Evolutionary conservation across 2,888 invertebrate genomes (phyloP).

Genomic region (Orchestes rusci): DNA sequence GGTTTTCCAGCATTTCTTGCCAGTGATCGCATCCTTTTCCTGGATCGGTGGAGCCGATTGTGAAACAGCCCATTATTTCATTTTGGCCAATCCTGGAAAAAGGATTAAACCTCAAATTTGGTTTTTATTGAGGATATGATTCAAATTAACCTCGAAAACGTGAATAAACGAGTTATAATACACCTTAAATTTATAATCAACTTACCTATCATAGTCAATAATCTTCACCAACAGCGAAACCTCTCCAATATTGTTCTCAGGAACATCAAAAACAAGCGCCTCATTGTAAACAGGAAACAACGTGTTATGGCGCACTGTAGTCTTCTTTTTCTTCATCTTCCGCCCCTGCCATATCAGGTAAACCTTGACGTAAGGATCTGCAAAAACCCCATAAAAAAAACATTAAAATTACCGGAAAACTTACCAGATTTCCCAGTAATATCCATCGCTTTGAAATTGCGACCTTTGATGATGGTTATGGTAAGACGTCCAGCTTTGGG

Average conservation of each 20-base stretch:
- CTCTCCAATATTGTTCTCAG: conserved; percentile 72
- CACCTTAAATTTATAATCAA: too few relatives aligned
- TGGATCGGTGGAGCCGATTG: conserved; percentile 68
- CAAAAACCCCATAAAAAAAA: background rate
- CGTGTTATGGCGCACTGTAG: conserved; percentile 81
- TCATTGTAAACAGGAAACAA: conserved; percentile 89
- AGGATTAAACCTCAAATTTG: too few relatives aligned
- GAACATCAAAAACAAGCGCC: conserved; percentile 86
- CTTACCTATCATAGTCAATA: conserved; percentile 81
- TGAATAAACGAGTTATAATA: too few relatives aligned
- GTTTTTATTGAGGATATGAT: background rate
- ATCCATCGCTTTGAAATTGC: conserved; percentile 88
- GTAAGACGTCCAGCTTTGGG: conserved; percentile 87
- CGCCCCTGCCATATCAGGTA: conserved; percentile 81
- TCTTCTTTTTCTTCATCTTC: conserved; percentile 88
- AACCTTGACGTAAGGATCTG: conserved; percentile 90
- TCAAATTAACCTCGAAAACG: too few relatives aligned
- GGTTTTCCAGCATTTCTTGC: conserved; percentile 78
- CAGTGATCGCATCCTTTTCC: conserved; percentile 77
- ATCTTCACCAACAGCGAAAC: conserved; percentile 78
- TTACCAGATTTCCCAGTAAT: conserved; percentile 87
- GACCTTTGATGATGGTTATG: conserved; percentile 83
- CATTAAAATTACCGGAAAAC: background rate
- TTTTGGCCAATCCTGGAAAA: conserved; percentile 72
- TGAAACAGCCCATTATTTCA: conserved; percentile 78